These are phyloP conservation scores for Actinia equina DNA, from an alignment of 64 coral and sea anemone genomes.

Conservation along the genomic window DNA sequence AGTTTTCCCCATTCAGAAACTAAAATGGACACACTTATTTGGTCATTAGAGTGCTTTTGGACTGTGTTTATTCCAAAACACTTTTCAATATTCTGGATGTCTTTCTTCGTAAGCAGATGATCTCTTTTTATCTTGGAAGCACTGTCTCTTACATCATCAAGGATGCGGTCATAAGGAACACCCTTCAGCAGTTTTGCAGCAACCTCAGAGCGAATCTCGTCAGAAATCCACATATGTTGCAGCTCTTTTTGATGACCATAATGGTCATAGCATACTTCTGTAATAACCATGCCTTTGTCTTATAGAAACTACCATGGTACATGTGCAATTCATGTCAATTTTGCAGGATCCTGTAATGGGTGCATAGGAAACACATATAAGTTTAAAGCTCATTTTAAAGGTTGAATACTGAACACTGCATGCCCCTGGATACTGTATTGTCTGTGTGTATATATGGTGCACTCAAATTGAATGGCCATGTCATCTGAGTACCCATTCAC, in stretches of 20 bases:
- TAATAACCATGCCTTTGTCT: neutral
- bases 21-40: neutral
- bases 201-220: constrained; percentile 29
- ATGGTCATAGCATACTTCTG: too few species aligned
- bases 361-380: too few species aligned
- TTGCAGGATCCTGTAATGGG: too few species aligned
- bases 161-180: constrained; percentile 22
- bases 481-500: too few species aligned
- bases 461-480: too few species aligned
- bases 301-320: neutral
- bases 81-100: constrained; percentile 43
- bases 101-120: constrained; percentile 41
- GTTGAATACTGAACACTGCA: too few species aligned
- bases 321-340: neutral
- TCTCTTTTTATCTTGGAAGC: constrained; percentile 17
- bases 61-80: constrained; percentile 29
- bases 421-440: too few species aligned
- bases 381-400: too few species aligned
- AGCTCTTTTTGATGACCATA: neutral
- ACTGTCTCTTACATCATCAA: constrained; percentile 42
- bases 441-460: too few species aligned
- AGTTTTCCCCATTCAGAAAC: constrained; percentile 47
- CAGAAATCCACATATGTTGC: constrained; percentile 31
- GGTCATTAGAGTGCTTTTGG: constrained; percentile 33
- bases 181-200: constrained; percentile 49